Percentiles rank a stretch among this genome's conserved stretches.
These are phyloP conservation scores for Atrichornis clamosus DNA, from an alignment of 2,113 vertebrate species.

Conservation along the genomic window DNA sequence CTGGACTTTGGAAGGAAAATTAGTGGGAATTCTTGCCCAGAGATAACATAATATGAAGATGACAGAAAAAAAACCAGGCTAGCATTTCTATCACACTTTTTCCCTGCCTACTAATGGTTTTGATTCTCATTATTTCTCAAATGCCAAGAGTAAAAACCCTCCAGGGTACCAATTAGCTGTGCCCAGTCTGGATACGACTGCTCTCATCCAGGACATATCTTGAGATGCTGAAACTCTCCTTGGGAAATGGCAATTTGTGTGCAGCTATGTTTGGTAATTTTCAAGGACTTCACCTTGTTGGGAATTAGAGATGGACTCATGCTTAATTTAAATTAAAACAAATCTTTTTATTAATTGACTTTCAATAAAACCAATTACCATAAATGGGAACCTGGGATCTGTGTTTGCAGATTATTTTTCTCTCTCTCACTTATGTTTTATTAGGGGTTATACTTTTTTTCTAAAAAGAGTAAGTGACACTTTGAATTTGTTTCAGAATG, in stretches of 20 bases:
- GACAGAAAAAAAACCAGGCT: slow-evolving; percentile 8
- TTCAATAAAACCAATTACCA: slow-evolving; percentile 2
- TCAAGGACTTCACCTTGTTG: slow-evolving; percentile 23
- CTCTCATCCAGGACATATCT: slow-evolving; percentile 42
- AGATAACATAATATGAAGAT: slow-evolving; percentile 48
- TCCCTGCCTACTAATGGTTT: slow-evolving; percentile 35
- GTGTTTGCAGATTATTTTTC: neutral
- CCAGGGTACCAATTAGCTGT: slow-evolving; percentile 67
- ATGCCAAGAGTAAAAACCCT: slow-evolving; percentile 53
- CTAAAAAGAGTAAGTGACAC: neutral
- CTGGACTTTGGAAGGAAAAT: neutral
- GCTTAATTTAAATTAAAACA: slow-evolving; percentile 63
- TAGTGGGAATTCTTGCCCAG: neutral
- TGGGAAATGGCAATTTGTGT: slow-evolving; percentile 74
- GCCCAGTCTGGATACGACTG: slow-evolving; percentile 10
- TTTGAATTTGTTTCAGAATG: slow-evolving; percentile 9
- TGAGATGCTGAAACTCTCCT: slow-evolving; percentile 54
- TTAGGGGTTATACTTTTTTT: neutral
- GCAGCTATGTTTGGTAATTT: slow-evolving; percentile 58
- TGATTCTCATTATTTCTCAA: slow-evolving; percentile 69
- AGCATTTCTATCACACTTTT: slow-evolving; percentile 17
- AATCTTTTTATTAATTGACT: slow-evolving; percentile 49
- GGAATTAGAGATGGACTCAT: neutral
- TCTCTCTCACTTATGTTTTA: neutral
- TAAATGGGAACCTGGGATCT: slow-evolving; percentile 30